Evolutionary conservation across 2,888 invertebrate species (phyloP).

Genomic region (Lasioglossum oenotherae): DNA sequence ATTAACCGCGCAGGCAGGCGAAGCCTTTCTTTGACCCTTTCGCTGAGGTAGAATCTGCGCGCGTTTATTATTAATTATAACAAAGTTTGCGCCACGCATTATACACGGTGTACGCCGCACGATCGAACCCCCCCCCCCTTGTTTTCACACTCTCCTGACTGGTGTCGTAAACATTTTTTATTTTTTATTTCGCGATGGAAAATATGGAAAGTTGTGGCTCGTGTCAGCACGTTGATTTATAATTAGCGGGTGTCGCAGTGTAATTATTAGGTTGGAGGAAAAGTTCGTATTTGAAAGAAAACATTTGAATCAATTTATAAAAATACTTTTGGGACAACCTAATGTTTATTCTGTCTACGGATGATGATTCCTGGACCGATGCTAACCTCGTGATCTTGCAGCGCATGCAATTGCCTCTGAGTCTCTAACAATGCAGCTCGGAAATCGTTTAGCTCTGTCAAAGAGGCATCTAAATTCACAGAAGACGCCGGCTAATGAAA

Average conservation of each 20-base stretch:
- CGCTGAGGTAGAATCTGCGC: slow-evolving; percentile 3
- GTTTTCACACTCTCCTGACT: background rate
- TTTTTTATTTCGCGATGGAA: background rate
- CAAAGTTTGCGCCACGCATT: background rate
- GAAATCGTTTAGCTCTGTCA: slow-evolving; percentile 10
- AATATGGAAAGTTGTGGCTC: background rate
- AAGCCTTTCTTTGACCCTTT: slow-evolving; percentile 43
- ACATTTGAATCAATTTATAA: too few species aligned
- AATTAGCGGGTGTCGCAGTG: background rate
- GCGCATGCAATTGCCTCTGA: background rate
- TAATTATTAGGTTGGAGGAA: too few species aligned
- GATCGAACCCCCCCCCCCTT: background rate
- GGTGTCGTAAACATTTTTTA: background rate
- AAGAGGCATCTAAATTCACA: slow-evolving; percentile 1
- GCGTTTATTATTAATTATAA: slow-evolving; percentile 31
- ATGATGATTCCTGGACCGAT: too few species aligned
- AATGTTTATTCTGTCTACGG: too few species aligned
- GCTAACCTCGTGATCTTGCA: background rate
- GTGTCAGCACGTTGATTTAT: background rate
- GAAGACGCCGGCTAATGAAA: background rate
- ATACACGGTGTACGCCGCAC: background rate
- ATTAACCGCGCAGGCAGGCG: slow-evolving; percentile 26
- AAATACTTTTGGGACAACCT: too few species aligned
- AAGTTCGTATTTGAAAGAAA: too few species aligned
- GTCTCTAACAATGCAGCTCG: background rate